Evolutionary conservation across 1,140 invertebrate genomes (phyloP), one percentile per base, ranked within the genome.

Genomic region (Ctenoplectra terminalis): DNA sequence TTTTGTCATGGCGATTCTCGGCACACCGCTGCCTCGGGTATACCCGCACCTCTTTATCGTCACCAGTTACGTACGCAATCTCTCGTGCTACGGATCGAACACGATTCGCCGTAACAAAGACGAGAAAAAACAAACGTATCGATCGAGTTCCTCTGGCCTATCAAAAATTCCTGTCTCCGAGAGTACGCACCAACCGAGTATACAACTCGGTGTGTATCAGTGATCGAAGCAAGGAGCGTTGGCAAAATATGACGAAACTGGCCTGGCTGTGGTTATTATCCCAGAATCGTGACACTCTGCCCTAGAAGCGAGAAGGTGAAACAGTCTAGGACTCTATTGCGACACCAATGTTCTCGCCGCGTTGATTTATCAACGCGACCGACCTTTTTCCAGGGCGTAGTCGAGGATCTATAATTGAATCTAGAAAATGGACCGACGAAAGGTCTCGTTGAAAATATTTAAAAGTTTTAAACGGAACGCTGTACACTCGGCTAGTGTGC

Each of bases 391-490:
- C 52, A 23, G 40, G 56, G 37, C 78, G 31, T 48, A 50, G 34
- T 52, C 72, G 72, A 74, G 34, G 58, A 89, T 89, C 88, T 90
- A 90, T 90, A 90, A 90, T 90, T 88, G 78, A 90, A 90, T 90
- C 84, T 90, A 61, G 54, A 63, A 88, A 84, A 86, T 50, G 37
- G 13, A 61, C 58, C 29, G 29, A 76, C 60, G 20, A 69, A 82
- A 78, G 37, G 61, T 34, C 40, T 43, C 48, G 29, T 74, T 15
- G 31, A 58, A 71, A 85, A 64, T 81, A 66, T 67, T 46, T 26
- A n/a, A 31, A n/a, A 8, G 40, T 40, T 60, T 48, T 26, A 11
- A 40, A 5, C 8, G 23, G 20, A 29, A 50, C n/a, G 13, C 17
- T 34, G 31, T 8, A 20, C 17, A 13, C 58, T 29, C 26, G 54